phyloP scores from a whole-genome alignment of 2,797 vertebrate genomes.

The Sarcoramphus papa region DNA sequence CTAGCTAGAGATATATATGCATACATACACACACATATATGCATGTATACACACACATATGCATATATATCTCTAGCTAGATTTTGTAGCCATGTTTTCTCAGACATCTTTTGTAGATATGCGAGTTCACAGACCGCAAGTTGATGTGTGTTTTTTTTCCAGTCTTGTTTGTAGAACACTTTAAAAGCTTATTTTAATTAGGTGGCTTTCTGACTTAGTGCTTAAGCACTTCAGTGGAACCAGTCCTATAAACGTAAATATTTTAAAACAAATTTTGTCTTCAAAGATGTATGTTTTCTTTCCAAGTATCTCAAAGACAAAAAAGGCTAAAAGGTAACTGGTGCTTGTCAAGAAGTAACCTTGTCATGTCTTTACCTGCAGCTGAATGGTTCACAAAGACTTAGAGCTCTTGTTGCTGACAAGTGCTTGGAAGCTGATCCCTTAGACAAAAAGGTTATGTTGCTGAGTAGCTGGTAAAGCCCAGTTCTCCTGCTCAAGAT shows the following conservation, averaged over 20 bases:
- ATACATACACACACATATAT: no score
- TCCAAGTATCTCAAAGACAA: not conserved
- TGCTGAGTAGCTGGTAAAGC: constrained; percentile 37
- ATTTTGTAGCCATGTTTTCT: not conserved
- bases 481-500: not conserved
- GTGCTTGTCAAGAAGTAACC: not conserved
- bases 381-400: not conserved
- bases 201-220: not conserved
- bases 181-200: not conserved
- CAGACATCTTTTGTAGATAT: not conserved
- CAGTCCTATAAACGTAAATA: not conserved
- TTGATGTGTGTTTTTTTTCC: not conserved
- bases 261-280: not conserved
- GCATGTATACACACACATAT: no score
- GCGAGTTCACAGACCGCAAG: not conserved
- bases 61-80: not conserved
- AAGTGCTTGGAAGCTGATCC: constrained; percentile 1
- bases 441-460: constrained; percentile 33
- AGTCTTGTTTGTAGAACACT: not conserved
- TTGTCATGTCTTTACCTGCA: not conserved
- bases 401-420: not conserved
- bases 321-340: not conserved
- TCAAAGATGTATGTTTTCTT: not conserved
- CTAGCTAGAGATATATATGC: not conserved
- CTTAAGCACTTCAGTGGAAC: not conserved